Evolutionary conservation across 2,888 invertebrate genomes (phyloP), one percentile per base, ranked within the genome.

Genomic region (Cyclophora albipunctata): DNA sequence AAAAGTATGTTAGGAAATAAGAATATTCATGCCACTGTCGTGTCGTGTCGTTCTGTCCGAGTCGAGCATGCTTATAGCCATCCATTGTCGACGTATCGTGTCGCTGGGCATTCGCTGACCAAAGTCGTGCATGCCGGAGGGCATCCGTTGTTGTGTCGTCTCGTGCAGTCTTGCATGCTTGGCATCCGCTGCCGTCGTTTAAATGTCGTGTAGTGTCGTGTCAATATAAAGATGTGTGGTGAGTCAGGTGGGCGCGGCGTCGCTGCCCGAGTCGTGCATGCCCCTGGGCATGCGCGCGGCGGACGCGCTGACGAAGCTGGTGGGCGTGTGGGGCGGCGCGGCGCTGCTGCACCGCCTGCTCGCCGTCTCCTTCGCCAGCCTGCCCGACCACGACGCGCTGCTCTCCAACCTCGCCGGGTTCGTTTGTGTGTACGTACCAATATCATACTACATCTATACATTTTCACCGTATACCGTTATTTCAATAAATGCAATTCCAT

Each of bases 221-320:
- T 20, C 20, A 20, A 20, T 20, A 20, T 20, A 20, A 20, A 20
- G 20, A 20, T 33, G 4, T 42, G 3, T 44, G 43, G 43, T 45
- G 33, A 6, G 40, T 1, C 58, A 88, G 91, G 96, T 98, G 67
- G 98, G 98, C 6, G 97, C 98, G 0, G 96, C 97, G 0, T 92
- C 95, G 0, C 86, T 99, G 51, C 98, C 99, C 0, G 97, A 96
- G 70, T 98, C 98, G 2, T 98, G 98, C 78, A 93, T 99, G 92
- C 99, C 99, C 0, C 91, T 98, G 52, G 99, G 98, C 47, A 98
- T 98, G 97, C 96, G 96, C 69, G 90, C 90, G 7, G 95, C 95
- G 73, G 98, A 98, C 81, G 96, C 96, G 74, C 90, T 95, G 56
- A 97, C 97, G 0, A 97, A 97, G 86, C 88, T 98, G 48, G 96